Base-by-base conservation (phyloP, 1,140 invertebrate genomes). In the Asbolus verrucosus region DNA sequence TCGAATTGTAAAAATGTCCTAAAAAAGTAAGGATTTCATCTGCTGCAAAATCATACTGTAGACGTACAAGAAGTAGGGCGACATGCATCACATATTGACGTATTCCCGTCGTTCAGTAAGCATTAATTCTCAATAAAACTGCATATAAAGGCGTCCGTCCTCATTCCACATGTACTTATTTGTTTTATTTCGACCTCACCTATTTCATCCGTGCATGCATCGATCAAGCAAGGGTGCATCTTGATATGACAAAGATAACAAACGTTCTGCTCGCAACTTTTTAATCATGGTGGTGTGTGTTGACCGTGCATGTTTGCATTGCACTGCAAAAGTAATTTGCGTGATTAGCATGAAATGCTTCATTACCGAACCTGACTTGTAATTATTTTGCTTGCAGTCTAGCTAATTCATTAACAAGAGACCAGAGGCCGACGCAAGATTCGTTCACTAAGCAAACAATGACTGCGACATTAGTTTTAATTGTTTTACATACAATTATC, bases 251-350 rank as follows among this genome's bases (percentile, higher is more conserved):
- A 46, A 21, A 16, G 41, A 46, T 46, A 30, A 27, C 46, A 27
- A 54, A 24, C 9, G 1, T 2, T 43, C 39, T 6, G 39, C 21
- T 13, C 11, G n/a, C 3, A 50, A 19, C 21, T 54, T 54, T 54
- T 54, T 54, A 54, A 54, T 54, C 46, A 54, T n/a, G 46, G 0
- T 6, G 8, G 39, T 11, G 19, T 50, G 9, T 18, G 18, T 50
- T 13, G 6, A 13, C 16, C 8, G 33, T 67, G 65, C 54, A 46
- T 63, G 59, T 65, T 60, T 68, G 70, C 59, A 59, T 24, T 62
- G 39, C 65, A 71, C 61, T 72, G 59, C 50, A 63, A 72, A 69
- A 72, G 65, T 69, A 72, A 72, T 72, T 69, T 62, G 66, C 62
- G 65, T 61, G 67, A 72, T 67, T 72, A 63, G 59, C 36, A 65